Evolutionary conservation across 64 coral and sea anemone genomes (phyloP), one percentile per base, ranked within the genome.

Genomic region (Pocillopora verrucosa): DNA sequence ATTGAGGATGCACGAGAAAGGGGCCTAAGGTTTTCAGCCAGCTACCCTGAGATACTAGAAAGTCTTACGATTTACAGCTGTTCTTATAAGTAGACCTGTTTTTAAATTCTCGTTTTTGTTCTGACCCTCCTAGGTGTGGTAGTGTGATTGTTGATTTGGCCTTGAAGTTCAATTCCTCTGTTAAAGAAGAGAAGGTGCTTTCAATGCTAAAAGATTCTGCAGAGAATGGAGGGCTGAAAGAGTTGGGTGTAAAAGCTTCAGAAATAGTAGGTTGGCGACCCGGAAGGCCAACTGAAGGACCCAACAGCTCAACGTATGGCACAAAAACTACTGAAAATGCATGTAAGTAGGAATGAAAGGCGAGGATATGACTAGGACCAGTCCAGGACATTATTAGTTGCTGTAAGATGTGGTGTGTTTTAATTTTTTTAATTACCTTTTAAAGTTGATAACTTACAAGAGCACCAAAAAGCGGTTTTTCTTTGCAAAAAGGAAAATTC

Each of bases 81-180:
- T 2, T 45, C 41, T 45, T 6, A 0, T 1, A 10, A 11, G 67
- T 22, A 67, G 10, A 70, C 25, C 5, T 20, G 1, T 11, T 67
- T 19, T 70, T 1, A 70, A 70, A 30, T 24, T 0, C n/a, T 67
- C 17, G 19, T 67, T 70, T 70, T n/a, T n/a, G 11, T 7, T 10
- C 6, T 24, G 10, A 45, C 25, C 67, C 20, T 5, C 20, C 20
- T 20, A 77, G 75, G 17, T 77, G 75, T 57, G 75, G 75, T 56
- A 77, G 75, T 77, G 14, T 77, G 2, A 77, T 77, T 77, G 75
- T 77, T 56, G 75, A 77, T 56, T 20, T 77, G 16, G 35, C 41
- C 37, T 41, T 77, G 16, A 7, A 56, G 19, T 77, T 77, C 75
- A 16, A 5, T 6, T 77, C 75, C 17, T 10, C 20, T 57, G 75